Conservation (phyloP, 2,888 invertebrate genomes). For the Leucophora obtusa region DNA sequence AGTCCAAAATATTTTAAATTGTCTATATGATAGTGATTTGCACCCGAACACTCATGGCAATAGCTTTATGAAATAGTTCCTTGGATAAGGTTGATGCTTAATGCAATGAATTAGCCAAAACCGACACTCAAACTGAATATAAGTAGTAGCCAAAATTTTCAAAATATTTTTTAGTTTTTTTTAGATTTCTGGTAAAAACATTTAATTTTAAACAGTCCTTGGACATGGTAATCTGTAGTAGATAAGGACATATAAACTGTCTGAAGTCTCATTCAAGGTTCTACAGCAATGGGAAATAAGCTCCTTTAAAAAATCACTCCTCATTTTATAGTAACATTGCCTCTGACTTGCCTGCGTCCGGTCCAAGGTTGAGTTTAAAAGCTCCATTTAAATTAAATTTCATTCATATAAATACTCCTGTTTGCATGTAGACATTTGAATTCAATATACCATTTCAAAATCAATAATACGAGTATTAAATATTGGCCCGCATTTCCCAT, state of each 20-base stretch:
- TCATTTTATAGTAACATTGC: no score
- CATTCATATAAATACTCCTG: no score
- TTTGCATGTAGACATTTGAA: no score
- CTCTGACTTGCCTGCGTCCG: no score
- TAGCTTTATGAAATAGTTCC: constrained; percentile 84
- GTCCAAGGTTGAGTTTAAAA: no score
- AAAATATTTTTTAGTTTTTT: no score
- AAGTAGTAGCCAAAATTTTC: no score
- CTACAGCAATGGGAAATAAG: constrained; percentile 68
- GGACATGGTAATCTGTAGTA: constrained; percentile 72
- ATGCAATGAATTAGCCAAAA: constrained; percentile 79
- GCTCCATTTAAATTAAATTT: no score
- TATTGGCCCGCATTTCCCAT: constrained; percentile 61
- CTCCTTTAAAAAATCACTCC: no score
- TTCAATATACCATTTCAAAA: constrained; percentile 3
- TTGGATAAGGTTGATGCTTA: constrained; percentile 83
- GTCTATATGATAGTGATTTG: constrained; percentile 80
- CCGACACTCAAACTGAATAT: constrained; percentile 82
- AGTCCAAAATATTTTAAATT: constrained; percentile 80
- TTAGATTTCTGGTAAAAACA: constrained; percentile 79
- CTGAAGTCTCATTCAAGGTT: constrained; percentile 76
- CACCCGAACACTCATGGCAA: constrained; percentile 83
- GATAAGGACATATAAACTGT: constrained; percentile 77
- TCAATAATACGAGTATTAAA: constrained; percentile 23
- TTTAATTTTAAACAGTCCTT: constrained; percentile 85